A percentile compares a stretch with the other conserved stretches of the same genome.
Evolutionary conservation across 2,797 vertebrate species (phyloP).

Genomic region (Potorous gilbertii): DNA sequence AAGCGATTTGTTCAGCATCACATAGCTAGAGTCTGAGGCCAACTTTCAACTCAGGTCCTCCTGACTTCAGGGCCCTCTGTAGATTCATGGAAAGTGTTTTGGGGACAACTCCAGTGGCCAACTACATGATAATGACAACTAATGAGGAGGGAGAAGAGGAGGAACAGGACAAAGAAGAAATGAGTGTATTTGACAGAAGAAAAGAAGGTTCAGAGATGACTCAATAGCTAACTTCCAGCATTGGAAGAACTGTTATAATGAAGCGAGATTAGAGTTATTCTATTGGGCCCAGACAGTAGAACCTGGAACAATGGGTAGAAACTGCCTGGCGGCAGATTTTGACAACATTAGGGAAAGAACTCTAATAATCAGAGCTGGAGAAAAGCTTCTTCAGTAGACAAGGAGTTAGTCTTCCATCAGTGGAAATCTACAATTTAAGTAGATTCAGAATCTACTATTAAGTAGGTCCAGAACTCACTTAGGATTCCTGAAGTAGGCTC

Average conservation of each 20-base stretch:
- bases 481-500: neutral
- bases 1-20: neutral
- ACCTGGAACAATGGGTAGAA: neutral
- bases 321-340: neutral
- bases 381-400: neutral
- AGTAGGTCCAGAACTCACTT: neutral
- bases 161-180: neutral
- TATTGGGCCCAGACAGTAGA: neutral
- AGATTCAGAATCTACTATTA: neutral
- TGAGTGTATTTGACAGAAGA: neutral
- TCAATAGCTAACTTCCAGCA: neutral
- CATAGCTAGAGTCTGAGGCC: neutral
- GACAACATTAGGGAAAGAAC: neutral
- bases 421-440: neutral
- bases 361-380: neutral
- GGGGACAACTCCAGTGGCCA: neutral
- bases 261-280: neutral
- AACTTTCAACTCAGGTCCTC: neutral
- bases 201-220: neutral
- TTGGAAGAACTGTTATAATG: neutral
- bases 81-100: neutral
- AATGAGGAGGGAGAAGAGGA: neutral
- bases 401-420: neutral
- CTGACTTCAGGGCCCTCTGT: neutral
- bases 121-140: neutral